Percentiles rank a stretch among this genome's conserved stretches.
Evolutionary conservation across 2,888 invertebrate species (phyloP).

Genomic region (Exephanes ischioxanthus): DNA sequence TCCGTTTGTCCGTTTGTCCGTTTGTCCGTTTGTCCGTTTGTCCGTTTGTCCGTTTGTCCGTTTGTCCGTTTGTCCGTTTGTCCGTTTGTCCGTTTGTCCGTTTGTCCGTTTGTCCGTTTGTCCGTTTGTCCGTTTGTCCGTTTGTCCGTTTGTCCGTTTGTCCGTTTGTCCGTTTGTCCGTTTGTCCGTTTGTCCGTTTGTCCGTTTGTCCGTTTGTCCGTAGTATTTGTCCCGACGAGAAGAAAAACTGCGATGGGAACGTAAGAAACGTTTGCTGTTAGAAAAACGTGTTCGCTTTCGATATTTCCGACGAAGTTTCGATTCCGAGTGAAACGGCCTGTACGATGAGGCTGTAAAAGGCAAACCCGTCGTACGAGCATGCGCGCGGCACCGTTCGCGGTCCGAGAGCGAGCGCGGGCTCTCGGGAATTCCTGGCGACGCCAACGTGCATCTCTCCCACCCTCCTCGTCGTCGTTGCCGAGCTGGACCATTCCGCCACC

Average conservation of each 20-base stretch:
- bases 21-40: too few relatives aligned
- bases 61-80: too few relatives aligned
- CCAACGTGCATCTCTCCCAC: constrained; percentile 73
- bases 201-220: too few relatives aligned
- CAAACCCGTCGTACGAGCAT: constrained; percentile 70
- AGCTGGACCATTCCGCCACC: constrained; percentile 54
- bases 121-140: too few relatives aligned
- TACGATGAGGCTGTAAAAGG: constrained; percentile 77
- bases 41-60: too few relatives aligned
- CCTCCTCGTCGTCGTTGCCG: constrained; percentile 49
- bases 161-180: too few relatives aligned
- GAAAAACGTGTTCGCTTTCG: constrained; percentile 64
- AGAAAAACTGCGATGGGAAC: constrained; percentile 29
- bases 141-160: too few relatives aligned
- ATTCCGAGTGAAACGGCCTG: constrained; percentile 78
- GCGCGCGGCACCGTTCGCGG: constrained; percentile 68
- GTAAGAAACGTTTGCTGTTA: constrained; percentile 15
- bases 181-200: too few relatives aligned
- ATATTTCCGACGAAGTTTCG: constrained; percentile 60
- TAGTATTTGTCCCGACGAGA: constrained; percentile 6
- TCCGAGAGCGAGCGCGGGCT: constrained; percentile 68
- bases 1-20: too few relatives aligned
- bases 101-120: too few relatives aligned
- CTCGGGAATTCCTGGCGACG: constrained; percentile 76
- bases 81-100: too few relatives aligned